Base-by-base conservation (phyloP, 2,888 invertebrate genomes). In the Drosophila greeni region DNA sequence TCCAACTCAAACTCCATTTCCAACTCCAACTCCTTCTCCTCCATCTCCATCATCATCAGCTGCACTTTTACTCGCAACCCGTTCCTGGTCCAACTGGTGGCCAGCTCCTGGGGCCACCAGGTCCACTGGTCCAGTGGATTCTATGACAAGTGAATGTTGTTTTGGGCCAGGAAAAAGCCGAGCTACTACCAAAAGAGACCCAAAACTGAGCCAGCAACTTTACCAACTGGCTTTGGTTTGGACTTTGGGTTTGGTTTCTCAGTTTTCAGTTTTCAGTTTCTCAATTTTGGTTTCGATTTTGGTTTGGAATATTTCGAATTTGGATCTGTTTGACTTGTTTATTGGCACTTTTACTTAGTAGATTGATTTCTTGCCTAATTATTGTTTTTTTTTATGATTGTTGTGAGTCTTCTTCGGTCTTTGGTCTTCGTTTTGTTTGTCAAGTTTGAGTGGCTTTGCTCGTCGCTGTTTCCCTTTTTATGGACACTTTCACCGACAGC, bases 61-160 rank as follows among this genome's bases (percentile, higher is more conserved):
- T 8, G 18, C 54, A 56, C 55, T 56, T 56, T 56, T 56, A 56
- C 55, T 56, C 52, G 51, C 45, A 47, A 49, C 51, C 20, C 20
- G 45, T 47, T 47, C 31, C 45, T 47, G 20, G 45, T 81, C 66
- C 78, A 7, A 54, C 57, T 33, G 18, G 57, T 43, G 37, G 45
- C 14, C 57, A 7, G 58, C 26, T 31, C 24, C 26, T 12, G 43
- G 29, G 3, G 51, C 26, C 2, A 0, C 29, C 29, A 26, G 26
- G 3, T 3, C 29, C 20, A 18, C 3, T 20, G 3, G 11, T 52
- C 58, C 48, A 23, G 20, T 18, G 65, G 61, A 80, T 79, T 79
- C 82, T 82, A 80, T 70, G 80, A 74, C 77, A 75, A 79, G 79
- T 79, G 79, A 79, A 82, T 79, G 79, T 79, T 79, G 79, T 80